Conservation (phyloP, 2,113 vertebrate species). For the Acanthochromis polyacanthus region DNA sequence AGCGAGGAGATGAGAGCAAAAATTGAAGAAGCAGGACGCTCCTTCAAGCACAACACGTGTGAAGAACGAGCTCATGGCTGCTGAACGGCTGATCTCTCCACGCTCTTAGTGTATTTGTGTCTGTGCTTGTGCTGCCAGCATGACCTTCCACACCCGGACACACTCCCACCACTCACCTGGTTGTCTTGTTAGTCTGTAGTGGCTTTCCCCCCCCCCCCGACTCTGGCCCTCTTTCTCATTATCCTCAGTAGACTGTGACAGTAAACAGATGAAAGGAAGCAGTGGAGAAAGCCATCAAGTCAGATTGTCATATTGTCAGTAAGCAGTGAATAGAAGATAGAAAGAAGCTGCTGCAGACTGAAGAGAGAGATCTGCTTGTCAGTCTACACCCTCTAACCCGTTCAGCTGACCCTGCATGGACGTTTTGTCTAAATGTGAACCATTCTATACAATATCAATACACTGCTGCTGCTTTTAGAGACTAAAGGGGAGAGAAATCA, state of each 20-base stretch:
- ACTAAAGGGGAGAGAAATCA: slow-evolving; percentile 52
- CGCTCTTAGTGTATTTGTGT: slow-evolving; percentile 63
- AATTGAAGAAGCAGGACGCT: slow-evolving; percentile 45
- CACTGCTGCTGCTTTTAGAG: slow-evolving; percentile 69
- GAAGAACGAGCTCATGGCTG: slow-evolving; percentile 38
- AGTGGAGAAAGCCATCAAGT: slow-evolving; percentile 34
- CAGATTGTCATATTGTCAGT: slow-evolving; percentile 12
- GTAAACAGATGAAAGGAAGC: slow-evolving; percentile 4
- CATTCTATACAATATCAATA: slow-evolving; percentile 49
- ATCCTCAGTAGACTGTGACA: slow-evolving; percentile 21
- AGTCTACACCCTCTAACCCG: slow-evolving; percentile 27
- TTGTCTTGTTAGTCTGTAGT: slow-evolving; percentile 58
- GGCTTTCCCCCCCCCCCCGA: slow-evolving; percentile 2
- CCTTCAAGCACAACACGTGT: slow-evolving; percentile 24
- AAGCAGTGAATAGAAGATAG: slow-evolving; percentile 8
- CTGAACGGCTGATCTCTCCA: slow-evolving; percentile 43
- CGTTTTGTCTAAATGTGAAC: slow-evolving; percentile 60
- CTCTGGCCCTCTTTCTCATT: slow-evolving; percentile 1
- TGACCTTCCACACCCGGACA: slow-evolving; percentile 69
- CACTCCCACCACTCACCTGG: slow-evolving; percentile 28
- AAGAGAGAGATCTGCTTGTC: background rate
- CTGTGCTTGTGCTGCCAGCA: slow-evolving; percentile 73
- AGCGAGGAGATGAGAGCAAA: slow-evolving; percentile 34
- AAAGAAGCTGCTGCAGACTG: slow-evolving; percentile 44
- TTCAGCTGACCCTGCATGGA: slow-evolving; percentile 73